Base-by-base conservation (phyloP, 2,888 invertebrate species). In the Amphipyra tragopoginis region DNA sequence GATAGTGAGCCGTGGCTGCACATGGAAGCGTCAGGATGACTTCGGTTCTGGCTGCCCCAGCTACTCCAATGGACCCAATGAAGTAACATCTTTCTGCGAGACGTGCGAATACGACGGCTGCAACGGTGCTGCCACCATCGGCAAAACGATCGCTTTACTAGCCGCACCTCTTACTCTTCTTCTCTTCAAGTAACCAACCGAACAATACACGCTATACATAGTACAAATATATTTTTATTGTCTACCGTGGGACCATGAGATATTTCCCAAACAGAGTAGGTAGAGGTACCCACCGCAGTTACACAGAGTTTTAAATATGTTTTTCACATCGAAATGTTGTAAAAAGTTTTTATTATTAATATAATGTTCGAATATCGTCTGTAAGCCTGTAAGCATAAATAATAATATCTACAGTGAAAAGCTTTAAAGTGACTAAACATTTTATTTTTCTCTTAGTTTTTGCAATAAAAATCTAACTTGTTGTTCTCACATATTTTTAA, bases 81-180 rank as follows among this genome's bases (percentile, higher is more conserved):
- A 95, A 74, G 89, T 94, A 14, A 91, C 96, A 44, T 92, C 95
- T 47, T 96, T 95, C 90, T 97, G 97, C 77, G 96, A 96, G 82
- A 96, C 96, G 58, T 97, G 97, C 84, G 96, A 96, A 59, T 95
- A 95, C 34, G 97, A 97, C 73, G 95, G 96, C 2, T 97, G 97
- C 91, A 97, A 97, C 80, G 93, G 95, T 1, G 96, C 96, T 2
- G 85, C 93, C 2, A 86, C 93, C 10, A 79, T 95, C 47, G 91
- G 91, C 71, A 93, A 90, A 58, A 93, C 95, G 11, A 59, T 93
- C 29, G 91, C 95, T 0, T 77, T 95, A 21, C 77, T 95, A 36
- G 66, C 91, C 14, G 93, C 93, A 3, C 93, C 95, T 5, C 77
- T 94, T 3, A 86, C 86, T 21, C 77, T 93, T 33, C 72, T 94